These are phyloP conservation scores for Pteropus rufus DNA, from an alignment of 2,797 vertebrate species.

Conservation along the genomic window DNA sequence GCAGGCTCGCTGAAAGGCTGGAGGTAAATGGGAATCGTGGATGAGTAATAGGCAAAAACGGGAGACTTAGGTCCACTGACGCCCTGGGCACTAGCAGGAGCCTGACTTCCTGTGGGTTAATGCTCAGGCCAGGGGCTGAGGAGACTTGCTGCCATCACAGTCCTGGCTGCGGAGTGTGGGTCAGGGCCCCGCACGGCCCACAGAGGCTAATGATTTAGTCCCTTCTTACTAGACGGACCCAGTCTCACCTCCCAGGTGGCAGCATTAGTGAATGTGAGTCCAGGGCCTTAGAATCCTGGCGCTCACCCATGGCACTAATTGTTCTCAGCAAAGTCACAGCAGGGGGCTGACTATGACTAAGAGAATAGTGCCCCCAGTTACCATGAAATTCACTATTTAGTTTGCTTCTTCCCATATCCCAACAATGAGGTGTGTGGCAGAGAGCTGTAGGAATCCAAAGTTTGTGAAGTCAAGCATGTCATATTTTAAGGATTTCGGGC, in stretches of 20 bases:
- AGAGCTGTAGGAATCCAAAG: not conserved
- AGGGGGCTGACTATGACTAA: not conserved
- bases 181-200: rapidly evolving
- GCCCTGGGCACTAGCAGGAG: not conserved
- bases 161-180: not conserved
- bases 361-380: not conserved
- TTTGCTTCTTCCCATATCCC: not conserved
- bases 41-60: not conserved
- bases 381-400: not conserved
- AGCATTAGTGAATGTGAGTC: not conserved
- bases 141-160: not conserved
- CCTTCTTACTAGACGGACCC: not conserved
- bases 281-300: not conserved
- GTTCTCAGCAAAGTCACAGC: not conserved
- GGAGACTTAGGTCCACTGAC: not conserved
- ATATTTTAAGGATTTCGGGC: not conserved
- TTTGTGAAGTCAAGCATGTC: not conserved
- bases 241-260: not conserved
- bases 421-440: not conserved
- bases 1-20: not conserved
- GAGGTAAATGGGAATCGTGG: not conserved
- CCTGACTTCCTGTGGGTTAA: not conserved
- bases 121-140: not conserved
- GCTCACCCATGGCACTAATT: not conserved
- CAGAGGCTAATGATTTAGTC: not conserved